Base-by-base conservation (phyloP, 1,140 invertebrate genomes). In the Pseudomyrmex cubaensis region DNA sequence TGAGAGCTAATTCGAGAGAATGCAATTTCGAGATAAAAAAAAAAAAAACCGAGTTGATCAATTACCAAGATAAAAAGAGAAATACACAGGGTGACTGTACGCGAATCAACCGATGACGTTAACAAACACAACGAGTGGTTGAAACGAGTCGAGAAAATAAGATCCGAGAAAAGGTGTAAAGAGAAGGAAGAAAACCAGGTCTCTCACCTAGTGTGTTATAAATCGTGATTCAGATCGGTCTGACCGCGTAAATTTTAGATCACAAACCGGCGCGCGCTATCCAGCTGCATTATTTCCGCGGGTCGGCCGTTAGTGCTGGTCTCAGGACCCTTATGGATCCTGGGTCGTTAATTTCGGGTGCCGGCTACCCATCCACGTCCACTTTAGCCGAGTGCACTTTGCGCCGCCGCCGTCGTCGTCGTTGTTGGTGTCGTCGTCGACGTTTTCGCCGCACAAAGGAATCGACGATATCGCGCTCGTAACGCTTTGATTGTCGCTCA, bases 211-310 rank as follows among this genome's bases (percentile, higher is more conserved):
- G 56, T 46, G 52, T 22, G 54, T 78, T 78, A 70, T 80, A 82
- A 75, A 73, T 90, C 87, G 84, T 90, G 89, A 92, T 91, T 92
- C 90, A 91, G 90, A 84, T 86, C 82, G 83, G 76, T 83, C 82
- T 82, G 89, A 88, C 85, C 84, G 87, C 90, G 91, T 93, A 93
- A 92, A 92, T 91, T 91, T 85, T 66, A 57, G 72, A 84, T 72
- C 78, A 76, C 76, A 77, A 84, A 61, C 64, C 80, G 69, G 25
- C 72, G 78, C 72, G 78, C 70, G 72, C 67, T 72, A 82, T 75
- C 82, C 73, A 66, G 62, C 89, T 89, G 90, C 89, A 91, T 90
- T 92, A 90, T 91, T 91, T 91, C 87, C 89, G 72, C 83, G 82
- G 82, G 82, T 83, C 87, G 74, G 88, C 88, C 73, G 74, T 88